These are phyloP conservation scores for Pterobdella sp. DNA, from an alignment of 2,888 invertebrate genomes.

Conservation along the genomic window DNA sequence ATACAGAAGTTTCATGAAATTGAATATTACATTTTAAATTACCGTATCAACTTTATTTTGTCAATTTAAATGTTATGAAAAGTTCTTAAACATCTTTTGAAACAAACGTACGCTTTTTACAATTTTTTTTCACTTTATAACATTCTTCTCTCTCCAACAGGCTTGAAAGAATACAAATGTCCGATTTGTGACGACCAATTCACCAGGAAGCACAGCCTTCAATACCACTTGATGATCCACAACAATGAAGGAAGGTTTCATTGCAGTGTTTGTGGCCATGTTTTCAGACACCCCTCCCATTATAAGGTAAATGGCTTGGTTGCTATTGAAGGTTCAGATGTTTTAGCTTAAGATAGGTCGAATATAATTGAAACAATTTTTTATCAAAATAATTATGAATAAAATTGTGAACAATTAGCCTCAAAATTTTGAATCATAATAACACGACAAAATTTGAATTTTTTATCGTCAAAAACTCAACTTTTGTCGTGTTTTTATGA, in stretches of 20 bases:
- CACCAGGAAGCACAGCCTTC: conserved; percentile 2
- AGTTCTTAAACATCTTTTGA: not conserved
- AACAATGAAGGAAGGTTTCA: not conserved
- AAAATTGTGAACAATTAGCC: no score
- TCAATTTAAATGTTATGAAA: no score
- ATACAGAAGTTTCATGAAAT: no score
- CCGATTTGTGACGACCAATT: not conserved
- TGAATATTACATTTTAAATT: not conserved
- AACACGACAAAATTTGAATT: no score
- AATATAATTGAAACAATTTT: no score
- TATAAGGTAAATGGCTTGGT: not conserved
- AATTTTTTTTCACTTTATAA: not conserved
- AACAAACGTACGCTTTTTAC: not conserved
- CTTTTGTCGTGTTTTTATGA: no score
- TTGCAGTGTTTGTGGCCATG: not conserved
- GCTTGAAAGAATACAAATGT: not conserved
- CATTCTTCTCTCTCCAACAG: not conserved
- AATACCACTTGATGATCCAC: conserved; percentile 6
- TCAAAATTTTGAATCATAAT: no score
- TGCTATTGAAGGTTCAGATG: not conserved
- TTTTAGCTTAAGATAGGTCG: no score
- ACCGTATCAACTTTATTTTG: no score
- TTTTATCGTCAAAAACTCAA: no score
- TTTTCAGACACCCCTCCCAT: conserved; percentile 12
- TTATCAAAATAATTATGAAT: no score